These are phyloP conservation scores for Zaprionus lineosus DNA, from an alignment of 2,888 invertebrate species.

Conservation along the genomic window DNA sequence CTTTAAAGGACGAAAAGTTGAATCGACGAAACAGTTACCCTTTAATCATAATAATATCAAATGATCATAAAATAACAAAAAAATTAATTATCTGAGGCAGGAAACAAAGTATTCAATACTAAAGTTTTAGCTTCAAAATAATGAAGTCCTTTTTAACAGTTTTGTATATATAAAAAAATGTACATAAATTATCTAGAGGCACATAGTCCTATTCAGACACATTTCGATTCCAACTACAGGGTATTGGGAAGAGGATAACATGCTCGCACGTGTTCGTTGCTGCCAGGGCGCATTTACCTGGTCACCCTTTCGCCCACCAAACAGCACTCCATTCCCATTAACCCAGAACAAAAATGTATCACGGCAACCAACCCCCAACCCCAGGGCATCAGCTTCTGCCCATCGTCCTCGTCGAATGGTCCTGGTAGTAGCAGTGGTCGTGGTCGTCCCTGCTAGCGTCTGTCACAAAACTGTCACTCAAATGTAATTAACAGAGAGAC, in stretches of 20 bases:
- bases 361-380: slow-evolving; percentile 5
- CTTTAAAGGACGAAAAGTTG: neutral
- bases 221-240: neutral
- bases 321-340: slow-evolving; percentile 4
- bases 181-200: no score
- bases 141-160: no score
- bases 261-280: no score
- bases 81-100: no score
- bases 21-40: slow-evolving; percentile 9
- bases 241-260: no score
- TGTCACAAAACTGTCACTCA: slow-evolving; percentile 80
- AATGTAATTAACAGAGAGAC: slow-evolving; percentile 72
- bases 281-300: slow-evolving; percentile 63
- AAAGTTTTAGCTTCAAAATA: no score
- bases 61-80: no score
- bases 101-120: no score
- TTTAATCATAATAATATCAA: no score
- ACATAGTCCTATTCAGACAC: no score
- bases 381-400: slow-evolving; percentile 7
- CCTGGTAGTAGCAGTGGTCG: slow-evolving; percentile 22
- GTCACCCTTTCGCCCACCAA: slow-evolving; percentile 71
- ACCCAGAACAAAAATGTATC: neutral
- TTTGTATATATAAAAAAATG: no score
- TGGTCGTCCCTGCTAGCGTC: slow-evolving; percentile 38
- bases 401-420: no score